Evolutionary conservation across 1,140 invertebrate genomes (phyloP).

Genomic region (Paralvinella palmiformis): DNA sequence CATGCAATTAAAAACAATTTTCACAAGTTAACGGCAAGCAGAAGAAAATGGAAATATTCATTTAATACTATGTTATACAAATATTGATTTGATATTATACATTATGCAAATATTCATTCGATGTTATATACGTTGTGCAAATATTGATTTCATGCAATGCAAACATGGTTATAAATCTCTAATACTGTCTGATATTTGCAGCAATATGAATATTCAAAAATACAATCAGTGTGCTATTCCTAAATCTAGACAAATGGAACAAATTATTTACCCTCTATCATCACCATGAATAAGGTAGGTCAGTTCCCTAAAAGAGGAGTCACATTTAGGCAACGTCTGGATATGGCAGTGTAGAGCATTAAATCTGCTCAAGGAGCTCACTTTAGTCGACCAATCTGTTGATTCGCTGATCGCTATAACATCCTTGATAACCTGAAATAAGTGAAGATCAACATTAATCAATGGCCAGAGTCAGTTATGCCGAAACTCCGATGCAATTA

Average conservation of each 20-base stretch:
- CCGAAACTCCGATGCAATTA: not conserved
- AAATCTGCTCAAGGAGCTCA: constrained; percentile 35
- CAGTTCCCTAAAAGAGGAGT: constrained; percentile 24
- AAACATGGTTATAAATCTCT: not conserved
- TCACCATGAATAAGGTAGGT: constrained; percentile 25
- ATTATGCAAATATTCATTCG: no score
- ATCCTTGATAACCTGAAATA: constrained; percentile 39
- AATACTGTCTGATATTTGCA: not conserved
- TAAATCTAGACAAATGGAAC: not conserved
- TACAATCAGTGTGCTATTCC: not conserved
- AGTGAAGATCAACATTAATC: not conserved
- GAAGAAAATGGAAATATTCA: not conserved
- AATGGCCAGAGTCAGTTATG: not conserved
- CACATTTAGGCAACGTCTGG: constrained; percentile 14
- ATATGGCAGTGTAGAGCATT: constrained; percentile 37
- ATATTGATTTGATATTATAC: no score
- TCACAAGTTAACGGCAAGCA: not conserved
- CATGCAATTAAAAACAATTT: not conserved
- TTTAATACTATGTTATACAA: no score
- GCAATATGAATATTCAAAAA: not conserved
- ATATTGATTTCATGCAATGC: no score
- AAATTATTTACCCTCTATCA: constrained; percentile 22
- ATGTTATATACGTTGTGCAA: no score
- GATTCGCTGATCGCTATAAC: constrained; percentile 42
- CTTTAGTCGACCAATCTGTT: constrained; percentile 33